Evolutionary conservation across 2,113 vertebrate genomes (phyloP), one percentile per base, ranked within the genome.

Genomic region (Odobenus rosmarus): DNA sequence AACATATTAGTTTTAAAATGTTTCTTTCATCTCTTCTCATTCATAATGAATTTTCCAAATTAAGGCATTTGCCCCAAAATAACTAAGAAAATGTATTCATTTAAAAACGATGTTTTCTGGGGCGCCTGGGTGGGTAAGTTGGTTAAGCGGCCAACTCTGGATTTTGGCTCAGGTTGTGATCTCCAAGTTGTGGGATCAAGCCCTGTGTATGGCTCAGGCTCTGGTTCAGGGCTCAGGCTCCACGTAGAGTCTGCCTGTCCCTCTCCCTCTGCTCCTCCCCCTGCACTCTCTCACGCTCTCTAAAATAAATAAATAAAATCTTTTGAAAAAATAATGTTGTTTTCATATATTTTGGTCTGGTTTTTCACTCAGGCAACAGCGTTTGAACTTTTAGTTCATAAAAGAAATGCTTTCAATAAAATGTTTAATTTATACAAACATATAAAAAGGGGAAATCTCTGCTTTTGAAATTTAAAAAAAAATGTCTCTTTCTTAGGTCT

Each of bases 351-450:
- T 72, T 85, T 96, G 33, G 90, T 82, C 8, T 62, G 13, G 26
- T 31, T 90, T 91, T 53, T 95, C 64, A 94, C 81, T 89, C 7
- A 69, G 15, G 53, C 19, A 89, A 89, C 13, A 74, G 92, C 4
- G 26, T 92, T 59, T 97, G 74, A 94, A 92, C n/a, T 91, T 95
- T 46, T 33, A 59, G 62, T 74, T 89, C 31, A 92, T 2, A 71
- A 26, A 72, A 97, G 39, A 80, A 90, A 92, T 94, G 46, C n/a
- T 93, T 87, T 93, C 6, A 31, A 81, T 80, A 72, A 93, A 89
- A 82, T 46, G 7, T 67, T 89, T 96, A 94, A 88, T 46, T 53
- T 77, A 97, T 3, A 93, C 1, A 64, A 88, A 80, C 24, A 86
- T 39, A 87, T 51, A 90, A 90, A 90, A 90, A 94, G 84, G 28